Evolutionary conservation across 2,113 vertebrate genomes (phyloP).

Genomic region (Muntiacus reevesi): DNA sequence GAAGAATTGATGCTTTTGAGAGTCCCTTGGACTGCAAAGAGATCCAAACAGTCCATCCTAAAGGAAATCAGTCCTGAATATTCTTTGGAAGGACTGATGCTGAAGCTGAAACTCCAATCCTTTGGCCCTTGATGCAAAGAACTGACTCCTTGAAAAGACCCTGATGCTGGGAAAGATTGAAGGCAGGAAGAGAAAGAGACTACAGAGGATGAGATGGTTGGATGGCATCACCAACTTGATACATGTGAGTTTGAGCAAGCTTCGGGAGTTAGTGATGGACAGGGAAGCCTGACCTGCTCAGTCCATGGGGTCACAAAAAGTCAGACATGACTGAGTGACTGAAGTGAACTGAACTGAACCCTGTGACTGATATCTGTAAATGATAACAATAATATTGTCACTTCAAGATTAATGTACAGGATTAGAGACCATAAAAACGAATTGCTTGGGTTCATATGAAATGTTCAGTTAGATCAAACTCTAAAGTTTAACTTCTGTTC

Average conservation of each 20-base stretch:
- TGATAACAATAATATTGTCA: not conserved
- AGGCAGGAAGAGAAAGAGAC: not conserved
- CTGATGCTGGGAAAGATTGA: not conserved
- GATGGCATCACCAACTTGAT: not conserved
- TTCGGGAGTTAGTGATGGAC: accelerated
- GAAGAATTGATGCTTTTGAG: not conserved
- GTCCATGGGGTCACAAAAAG: not conserved
- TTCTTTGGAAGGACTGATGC: not conserved
- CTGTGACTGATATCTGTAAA: not conserved
- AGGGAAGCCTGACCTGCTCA: not conserved
- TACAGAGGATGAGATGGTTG: not conserved
- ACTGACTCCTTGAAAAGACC: not conserved
- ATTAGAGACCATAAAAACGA: not conserved
- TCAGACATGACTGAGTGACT: not conserved
- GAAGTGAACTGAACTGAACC: not conserved
- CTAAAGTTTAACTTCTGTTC: not conserved
- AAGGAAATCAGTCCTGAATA: not conserved
- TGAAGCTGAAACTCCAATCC: not conserved
- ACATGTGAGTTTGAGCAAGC: not conserved
- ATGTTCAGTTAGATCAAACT: not conserved
- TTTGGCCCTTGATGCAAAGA: not conserved
- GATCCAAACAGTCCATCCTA: not conserved
- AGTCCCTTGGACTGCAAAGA: not conserved
- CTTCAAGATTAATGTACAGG: not conserved
- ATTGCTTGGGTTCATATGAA: not conserved